Percentiles rank a stretch among this genome's conserved stretches.
These are phyloP conservation scores for Pristionchus mayeri DNA, from an alignment of 2,888 invertebrate species.

Conservation along the genomic window DNA sequence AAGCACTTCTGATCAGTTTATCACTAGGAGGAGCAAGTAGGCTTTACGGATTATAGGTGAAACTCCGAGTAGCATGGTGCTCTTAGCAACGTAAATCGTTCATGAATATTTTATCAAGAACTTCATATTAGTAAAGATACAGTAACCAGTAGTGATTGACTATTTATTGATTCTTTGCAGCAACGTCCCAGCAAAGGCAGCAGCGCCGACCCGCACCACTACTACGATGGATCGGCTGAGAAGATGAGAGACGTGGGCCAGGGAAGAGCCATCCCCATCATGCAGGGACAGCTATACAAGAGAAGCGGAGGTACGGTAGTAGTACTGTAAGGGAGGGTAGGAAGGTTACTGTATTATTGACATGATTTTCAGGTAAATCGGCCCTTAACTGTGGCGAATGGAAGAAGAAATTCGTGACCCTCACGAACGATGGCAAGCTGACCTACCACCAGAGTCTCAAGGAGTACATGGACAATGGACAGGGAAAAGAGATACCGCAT, in stretches of 20 bases:
- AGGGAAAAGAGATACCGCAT: constrained; percentile 93
- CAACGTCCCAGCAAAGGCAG: constrained; percentile 53
- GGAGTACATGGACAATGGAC: constrained; percentile 95
- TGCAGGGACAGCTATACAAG: constrained; percentile 97
- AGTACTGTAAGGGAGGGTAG: neutral
- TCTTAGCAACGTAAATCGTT: neutral
- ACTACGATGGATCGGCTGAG: constrained; percentile 56
- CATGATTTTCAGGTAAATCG: constrained; percentile 53
- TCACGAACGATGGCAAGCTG: constrained; percentile 93
- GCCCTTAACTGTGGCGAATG: constrained; percentile 85
- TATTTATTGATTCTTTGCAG: constrained; percentile 49
- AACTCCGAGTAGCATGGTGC: too few relatives aligned
- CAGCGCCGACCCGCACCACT: neutral
- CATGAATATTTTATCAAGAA: too few relatives aligned
- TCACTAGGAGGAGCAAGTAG: too few relatives aligned
- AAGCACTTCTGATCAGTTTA: too few relatives aligned
- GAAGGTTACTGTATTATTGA: neutral
- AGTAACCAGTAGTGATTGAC: neutral
- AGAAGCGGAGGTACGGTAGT: constrained; percentile 77
- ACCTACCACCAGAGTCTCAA: constrained; percentile 97
- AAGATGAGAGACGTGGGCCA: constrained; percentile 81
- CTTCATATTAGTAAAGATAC: too few relatives aligned
- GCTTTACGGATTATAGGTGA: too few relatives aligned
- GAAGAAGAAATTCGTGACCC: constrained; percentile 99
- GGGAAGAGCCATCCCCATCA: constrained; percentile 94